phyloP scores from a whole-genome alignment of 2,888 invertebrate genomes.

The Argynnis bischoffii region DNA sequence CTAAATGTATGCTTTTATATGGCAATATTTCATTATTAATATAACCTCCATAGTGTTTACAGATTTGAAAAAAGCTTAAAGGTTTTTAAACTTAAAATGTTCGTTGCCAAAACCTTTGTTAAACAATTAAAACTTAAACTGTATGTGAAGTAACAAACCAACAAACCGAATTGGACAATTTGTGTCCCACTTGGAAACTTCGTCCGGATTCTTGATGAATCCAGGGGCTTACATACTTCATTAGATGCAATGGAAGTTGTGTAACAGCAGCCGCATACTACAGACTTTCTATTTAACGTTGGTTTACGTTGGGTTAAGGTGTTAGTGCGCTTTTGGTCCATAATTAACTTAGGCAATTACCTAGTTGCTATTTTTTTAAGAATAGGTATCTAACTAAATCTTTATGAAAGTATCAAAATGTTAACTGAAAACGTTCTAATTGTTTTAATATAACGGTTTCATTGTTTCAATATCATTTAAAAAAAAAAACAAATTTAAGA shows the following conservation, averaged over 20 bases:
- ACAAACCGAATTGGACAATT: slow-evolving; percentile 17
- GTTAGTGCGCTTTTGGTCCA: too few relatives aligned
- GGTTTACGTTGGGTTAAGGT: not conserved
- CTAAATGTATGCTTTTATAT: too few relatives aligned
- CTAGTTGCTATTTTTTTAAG: too few relatives aligned
- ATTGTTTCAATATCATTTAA: too few relatives aligned
- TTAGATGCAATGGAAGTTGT: slow-evolving; percentile 11
- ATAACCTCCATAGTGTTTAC: too few relatives aligned
- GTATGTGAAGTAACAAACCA: slow-evolving; percentile 15
- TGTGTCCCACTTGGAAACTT: slow-evolving; percentile 22
- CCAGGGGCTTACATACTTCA: slow-evolving; percentile 14
- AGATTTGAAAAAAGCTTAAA: not conserved
- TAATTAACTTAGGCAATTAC: too few relatives aligned
- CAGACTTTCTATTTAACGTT: not conserved
- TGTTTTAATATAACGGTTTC: too few relatives aligned
- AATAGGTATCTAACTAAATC: too few relatives aligned
- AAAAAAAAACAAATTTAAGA: too few relatives aligned
- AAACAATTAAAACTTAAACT: slow-evolving; percentile 26
- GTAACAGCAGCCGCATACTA: not conserved
- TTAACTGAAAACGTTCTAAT: too few relatives aligned
- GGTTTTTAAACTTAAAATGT: not conserved
- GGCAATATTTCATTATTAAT: too few relatives aligned
- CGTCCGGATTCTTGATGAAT: slow-evolving; percentile 16
- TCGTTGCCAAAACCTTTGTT: slow-evolving; percentile 1
- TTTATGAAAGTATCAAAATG: too few relatives aligned